phyloP scores from a whole-genome alignment of 2,113 vertebrate genomes.

The Megaceryle maxima region DNA sequence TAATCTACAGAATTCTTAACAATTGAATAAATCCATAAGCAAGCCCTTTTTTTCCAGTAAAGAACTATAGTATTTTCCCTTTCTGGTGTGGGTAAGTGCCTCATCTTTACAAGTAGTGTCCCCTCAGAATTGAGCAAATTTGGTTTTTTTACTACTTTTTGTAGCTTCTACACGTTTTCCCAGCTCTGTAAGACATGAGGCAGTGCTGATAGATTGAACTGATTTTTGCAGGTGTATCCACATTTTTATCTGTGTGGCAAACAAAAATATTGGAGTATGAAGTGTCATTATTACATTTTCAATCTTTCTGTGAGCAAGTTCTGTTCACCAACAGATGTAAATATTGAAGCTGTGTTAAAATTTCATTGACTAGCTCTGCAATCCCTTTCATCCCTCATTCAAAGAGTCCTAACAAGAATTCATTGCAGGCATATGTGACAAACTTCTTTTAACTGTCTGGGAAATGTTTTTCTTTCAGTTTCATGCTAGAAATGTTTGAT shows the following conservation, averaged over 20 bases:
- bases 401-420: neutral
- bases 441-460: neutral
- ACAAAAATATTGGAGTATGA: neutral
- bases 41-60: neutral
- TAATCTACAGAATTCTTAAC: neutral
- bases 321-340: neutral
- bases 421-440: neutral
- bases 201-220: neutral
- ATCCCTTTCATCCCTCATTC: neutral
- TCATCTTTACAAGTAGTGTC: neutral
- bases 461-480: neutral
- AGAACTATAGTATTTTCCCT: neutral
- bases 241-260: neutral
- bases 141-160: neutral
- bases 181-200: neutral
- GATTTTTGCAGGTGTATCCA: neutral
- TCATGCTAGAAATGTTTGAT: neutral
- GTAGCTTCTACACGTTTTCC: neutral
- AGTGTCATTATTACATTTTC: neutral
- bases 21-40: neutral
- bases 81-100: neutral
- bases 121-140: neutral
- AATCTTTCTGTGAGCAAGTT: neutral
- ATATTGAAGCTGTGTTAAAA: conserved; percentile 28
- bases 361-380: neutral